Conservation (phyloP, 2,113 vertebrate genomes). For the Dolichotis patagonum region DNA sequence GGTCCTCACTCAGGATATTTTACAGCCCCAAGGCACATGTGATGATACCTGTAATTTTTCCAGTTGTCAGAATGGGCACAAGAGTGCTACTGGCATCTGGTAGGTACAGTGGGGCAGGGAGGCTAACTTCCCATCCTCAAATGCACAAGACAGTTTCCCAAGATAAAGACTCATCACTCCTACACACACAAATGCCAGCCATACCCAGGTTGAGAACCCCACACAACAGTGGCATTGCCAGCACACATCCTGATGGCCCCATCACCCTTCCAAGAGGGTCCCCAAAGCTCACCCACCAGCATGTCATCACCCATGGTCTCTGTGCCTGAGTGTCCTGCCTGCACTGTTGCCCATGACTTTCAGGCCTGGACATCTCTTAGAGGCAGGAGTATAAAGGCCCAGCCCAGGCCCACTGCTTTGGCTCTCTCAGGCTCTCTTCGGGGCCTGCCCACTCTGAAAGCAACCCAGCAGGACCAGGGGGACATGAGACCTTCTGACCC, state of each 20-base stretch:
- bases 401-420: not conserved
- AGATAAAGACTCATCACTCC: not conserved
- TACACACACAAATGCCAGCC: not conserved
- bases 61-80: not conserved
- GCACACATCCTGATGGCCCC: fast-evolving
- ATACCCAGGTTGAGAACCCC: not conserved
- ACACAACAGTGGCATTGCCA: not conserved
- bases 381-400: not conserved
- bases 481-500: not conserved
- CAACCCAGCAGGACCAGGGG: not conserved
- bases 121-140: not conserved
- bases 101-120: not conserved
- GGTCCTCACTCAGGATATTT: not conserved
- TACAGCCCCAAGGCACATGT: not conserved
- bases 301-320: not conserved
- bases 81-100: not conserved
- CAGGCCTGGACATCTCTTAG: not conserved
- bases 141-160: too few relatives aligned
- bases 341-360: not conserved
- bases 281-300: not conserved
- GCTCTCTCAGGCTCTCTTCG: not conserved
- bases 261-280: not conserved
- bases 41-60: not conserved
- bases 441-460: not conserved
- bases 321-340: not conserved